These are phyloP conservation scores for Panurus biarmicus DNA, from an alignment of 2,113 vertebrate genomes.

Conservation along the genomic window DNA sequence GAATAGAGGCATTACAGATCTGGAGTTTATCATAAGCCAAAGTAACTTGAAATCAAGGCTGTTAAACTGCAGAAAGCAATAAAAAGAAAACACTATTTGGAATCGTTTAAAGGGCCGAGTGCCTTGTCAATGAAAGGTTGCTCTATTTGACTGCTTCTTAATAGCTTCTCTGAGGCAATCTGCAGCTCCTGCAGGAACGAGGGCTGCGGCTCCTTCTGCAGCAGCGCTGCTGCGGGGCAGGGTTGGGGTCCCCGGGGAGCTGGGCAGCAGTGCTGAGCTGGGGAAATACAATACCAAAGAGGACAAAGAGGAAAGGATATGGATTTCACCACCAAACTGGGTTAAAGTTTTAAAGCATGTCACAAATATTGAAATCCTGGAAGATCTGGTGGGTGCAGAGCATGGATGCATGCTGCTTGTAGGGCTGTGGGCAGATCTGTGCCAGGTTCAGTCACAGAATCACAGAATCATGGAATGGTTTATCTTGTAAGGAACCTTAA, in stretches of 20 bases:
- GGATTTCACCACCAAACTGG: not conserved
- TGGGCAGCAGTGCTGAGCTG: not conserved
- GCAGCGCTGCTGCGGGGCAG: not conserved
- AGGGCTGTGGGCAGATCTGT: not conserved
- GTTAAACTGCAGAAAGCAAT: conserved; percentile 67
- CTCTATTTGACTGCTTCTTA: conserved; percentile 16
- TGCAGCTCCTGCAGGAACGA: not conserved
- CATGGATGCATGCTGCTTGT: accelerated
- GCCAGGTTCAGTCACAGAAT: not conserved
- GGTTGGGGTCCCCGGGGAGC: not conserved
- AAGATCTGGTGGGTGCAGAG: not conserved
- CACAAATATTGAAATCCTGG: not conserved
- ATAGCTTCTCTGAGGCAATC: conserved; percentile 19
- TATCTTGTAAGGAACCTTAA: not conserved
- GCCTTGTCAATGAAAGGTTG: conserved; percentile 55
- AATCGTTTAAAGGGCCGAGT: conserved; percentile 62
- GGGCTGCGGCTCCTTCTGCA: not conserved
- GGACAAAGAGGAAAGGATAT: not conserved
- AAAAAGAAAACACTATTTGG: conserved; percentile 59
- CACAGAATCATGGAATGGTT: not conserved
- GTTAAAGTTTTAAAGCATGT: not conserved
- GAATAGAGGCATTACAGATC: conserved; percentile 45
- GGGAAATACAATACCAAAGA: not conserved
- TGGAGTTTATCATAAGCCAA: conserved; percentile 63
- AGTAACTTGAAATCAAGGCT: conserved; percentile 45